Evolutionary conservation across 2,113 vertebrate genomes (phyloP).

Genomic region (Nothocercus nigrocapillus): DNA sequence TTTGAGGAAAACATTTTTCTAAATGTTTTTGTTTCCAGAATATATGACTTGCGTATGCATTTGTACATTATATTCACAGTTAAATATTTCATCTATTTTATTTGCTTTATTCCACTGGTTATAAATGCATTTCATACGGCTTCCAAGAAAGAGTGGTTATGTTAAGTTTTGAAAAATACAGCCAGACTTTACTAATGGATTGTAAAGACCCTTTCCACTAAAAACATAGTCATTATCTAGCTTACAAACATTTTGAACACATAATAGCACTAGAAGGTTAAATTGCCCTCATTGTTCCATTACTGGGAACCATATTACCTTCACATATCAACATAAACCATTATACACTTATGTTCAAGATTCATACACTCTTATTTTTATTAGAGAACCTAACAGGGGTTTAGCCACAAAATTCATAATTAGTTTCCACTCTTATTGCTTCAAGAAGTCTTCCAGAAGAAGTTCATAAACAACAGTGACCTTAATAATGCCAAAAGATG

Average conservation of each 20-base stretch:
- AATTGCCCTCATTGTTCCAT: not conserved
- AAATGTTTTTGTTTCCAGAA: not conserved
- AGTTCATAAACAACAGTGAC: not conserved
- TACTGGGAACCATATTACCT: not conserved
- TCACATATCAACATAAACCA: not conserved
- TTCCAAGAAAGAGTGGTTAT: not conserved
- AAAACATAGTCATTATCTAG: not conserved
- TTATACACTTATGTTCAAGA: not conserved
- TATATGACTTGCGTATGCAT: not conserved
- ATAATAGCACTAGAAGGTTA: not conserved
- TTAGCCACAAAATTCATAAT: conserved; percentile 29
- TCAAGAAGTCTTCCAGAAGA: not conserved
- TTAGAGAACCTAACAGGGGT: conserved; percentile 1
- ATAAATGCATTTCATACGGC: not conserved
- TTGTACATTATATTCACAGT: not conserved
- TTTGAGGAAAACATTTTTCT: not conserved
- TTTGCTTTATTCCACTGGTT: not conserved
- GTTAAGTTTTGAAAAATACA: not conserved
- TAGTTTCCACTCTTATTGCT: conserved; percentile 3
- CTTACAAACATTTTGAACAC: conserved; percentile 7
- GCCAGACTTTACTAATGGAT: not conserved
- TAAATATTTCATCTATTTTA: not conserved
- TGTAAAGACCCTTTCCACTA: not conserved
- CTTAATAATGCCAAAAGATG: not conserved
- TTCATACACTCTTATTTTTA: conserved; percentile 9